A percentile compares a stretch with the other conserved stretches of the same genome.
Conservation (phyloP, 2,797 vertebrate genomes). For the Peromyscus aztecus region DNA sequence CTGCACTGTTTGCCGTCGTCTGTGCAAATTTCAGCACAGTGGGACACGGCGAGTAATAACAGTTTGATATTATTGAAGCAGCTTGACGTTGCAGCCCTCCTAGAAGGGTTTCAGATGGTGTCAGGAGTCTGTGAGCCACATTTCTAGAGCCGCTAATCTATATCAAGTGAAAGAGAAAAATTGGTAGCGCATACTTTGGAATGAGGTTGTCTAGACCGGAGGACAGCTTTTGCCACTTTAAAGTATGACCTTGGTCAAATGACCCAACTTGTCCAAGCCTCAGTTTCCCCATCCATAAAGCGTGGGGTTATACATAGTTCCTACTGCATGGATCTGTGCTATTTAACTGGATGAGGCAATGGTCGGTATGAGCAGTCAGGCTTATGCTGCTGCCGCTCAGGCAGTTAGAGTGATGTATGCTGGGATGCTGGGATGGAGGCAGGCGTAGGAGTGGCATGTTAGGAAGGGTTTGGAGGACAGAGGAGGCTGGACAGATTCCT, state of each 20-base stretch:
- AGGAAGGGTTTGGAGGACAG: not conserved
- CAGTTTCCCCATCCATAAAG: not conserved
- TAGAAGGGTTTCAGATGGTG: not conserved
- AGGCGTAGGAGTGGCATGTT: not conserved
- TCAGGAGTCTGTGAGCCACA: not conserved
- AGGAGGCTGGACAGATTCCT: not conserved
- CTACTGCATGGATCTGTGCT: not conserved
- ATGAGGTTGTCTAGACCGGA: not conserved
- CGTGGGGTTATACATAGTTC: not conserved
- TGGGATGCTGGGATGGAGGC: not conserved
- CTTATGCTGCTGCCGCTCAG: not conserved
- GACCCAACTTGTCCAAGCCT: not conserved
- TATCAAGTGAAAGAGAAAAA: not conserved
- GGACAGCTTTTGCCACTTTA: not conserved
- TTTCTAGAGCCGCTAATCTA: not conserved
- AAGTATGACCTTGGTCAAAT: not conserved
- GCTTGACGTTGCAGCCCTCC: not conserved
- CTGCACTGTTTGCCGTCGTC: not conserved
- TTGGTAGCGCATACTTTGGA: not conserved
- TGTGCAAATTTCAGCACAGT: not conserved
- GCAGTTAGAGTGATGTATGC: not conserved
- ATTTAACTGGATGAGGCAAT: conserved; percentile 2
- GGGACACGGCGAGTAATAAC: conserved; percentile 12
- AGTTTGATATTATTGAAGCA: not conserved
- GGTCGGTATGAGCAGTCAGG: not conserved